Conservation (phyloP, 30 jellyfish, hydroid and myxozoan genomes). For the Calvadosia cruxmelitensis region DNA sequence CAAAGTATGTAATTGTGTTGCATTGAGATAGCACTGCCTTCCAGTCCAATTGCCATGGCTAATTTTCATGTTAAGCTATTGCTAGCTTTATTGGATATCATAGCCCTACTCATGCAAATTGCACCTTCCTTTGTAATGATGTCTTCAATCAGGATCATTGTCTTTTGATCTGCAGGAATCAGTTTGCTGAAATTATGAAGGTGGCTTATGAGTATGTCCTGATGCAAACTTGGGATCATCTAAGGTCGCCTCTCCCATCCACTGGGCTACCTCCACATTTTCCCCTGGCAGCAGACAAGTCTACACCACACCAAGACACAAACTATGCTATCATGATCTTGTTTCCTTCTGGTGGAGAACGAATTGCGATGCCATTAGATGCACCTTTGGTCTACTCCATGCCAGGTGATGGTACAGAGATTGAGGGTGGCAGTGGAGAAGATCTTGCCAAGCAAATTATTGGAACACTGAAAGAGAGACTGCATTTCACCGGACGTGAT, state of each 20-base stretch:
- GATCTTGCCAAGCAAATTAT: conserved; percentile 13
- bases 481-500: no score
- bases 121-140: no score
- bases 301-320: conserved; percentile 1
- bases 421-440: conserved; percentile 22
- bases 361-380: conserved; percentile 17
- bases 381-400: conserved; percentile 19
- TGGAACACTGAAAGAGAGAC: background rate
- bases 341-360: conserved; percentile 7
- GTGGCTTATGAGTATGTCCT: background rate
- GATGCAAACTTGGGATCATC: background rate
- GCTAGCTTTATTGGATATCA: no score
- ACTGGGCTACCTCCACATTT: conserved; percentile 2
- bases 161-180: no score
- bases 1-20: no score
- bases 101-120: no score
- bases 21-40: no score
- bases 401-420: background rate
- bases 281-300: conserved; percentile 6
- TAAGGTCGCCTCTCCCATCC: background rate
- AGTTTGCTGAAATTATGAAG: background rate
- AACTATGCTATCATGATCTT: conserved; percentile 13
- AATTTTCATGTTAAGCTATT: no score
- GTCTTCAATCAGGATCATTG: no score
- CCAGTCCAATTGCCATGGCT: no score